Base-by-base conservation (phyloP, 2,888 invertebrate genomes). In the Brenthis hecate region DNA sequence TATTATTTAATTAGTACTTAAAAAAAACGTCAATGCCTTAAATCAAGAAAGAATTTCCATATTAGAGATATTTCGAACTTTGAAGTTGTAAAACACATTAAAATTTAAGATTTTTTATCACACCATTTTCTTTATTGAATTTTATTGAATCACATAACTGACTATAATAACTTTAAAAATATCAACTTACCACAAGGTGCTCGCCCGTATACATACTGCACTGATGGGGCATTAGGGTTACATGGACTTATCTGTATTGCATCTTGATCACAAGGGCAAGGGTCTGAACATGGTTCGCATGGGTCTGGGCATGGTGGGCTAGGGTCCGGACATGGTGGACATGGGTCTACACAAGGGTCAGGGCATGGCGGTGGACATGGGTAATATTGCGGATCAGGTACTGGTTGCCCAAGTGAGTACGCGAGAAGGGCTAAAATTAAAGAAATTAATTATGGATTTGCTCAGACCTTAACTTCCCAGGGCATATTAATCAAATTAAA, bases 391-490 rank as follows among this genome's bases (percentile, higher is more conserved):
- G 75, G 76, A 47, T 74, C 74, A 8, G 87, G 85, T 56, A 86
- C 61, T 2, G 89, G 89, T 77, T 85, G 86, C 23, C 81, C 84
- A 63, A 82, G 68, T 2, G 81, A 79, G 32, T 83, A 77, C 68
- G 86, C 84, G 69, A 89, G 75, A 65, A 89, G 86, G 83, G 87
- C 89, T 90, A 81, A 0, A 75, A 73, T 28, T 43, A 11, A 51
- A 14, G 50, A 13, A 56, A 47, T 3, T 8, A 6, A 50, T 58
- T 16, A 43, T 4, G n/a, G 11, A 4, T 1, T 56, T n/a, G 13
- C 36, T 32, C 28, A 28, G 28, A 4, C 4, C 28, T 28, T 28
- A 28, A 28, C 28, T 28, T 28, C 28, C 28, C 4, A 28, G 5
- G 28, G 28, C 28, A 28, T 28, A 4, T 28, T 4, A 28, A 4